Evolutionary conservation across 2,888 invertebrate genomes (phyloP).

Genomic region (Julus scanicus): DNA sequence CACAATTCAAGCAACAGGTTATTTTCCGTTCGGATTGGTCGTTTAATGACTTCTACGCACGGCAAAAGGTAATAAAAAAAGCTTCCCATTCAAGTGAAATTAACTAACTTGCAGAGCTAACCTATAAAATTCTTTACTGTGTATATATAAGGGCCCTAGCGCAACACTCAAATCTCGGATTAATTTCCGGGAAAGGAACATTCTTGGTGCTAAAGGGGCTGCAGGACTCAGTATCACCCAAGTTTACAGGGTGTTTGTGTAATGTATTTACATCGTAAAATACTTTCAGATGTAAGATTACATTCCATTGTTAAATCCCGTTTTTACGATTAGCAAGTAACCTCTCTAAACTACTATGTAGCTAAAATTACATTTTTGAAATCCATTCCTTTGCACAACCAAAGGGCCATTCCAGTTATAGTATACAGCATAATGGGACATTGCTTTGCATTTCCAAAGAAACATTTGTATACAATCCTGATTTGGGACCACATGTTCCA

Average conservation of each 20-base stretch:
- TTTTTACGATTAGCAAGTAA: too few species aligned
- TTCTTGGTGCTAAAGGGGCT: conserved; percentile 4
- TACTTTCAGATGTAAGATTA: too few species aligned
- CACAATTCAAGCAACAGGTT: not conserved
- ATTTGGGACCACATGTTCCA: too few species aligned
- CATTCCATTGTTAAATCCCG: too few species aligned
- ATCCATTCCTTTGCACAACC: too few species aligned
- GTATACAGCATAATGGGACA: too few species aligned
- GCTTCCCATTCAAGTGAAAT: conserved; percentile 2
- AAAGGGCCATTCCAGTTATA: too few species aligned
- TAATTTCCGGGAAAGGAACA: conserved; percentile 35
- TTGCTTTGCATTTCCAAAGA: too few species aligned
- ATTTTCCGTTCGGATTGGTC: conserved; percentile 1
- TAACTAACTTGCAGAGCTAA: conserved; percentile 2
- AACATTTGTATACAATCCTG: too few species aligned
- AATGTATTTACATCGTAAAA: too few species aligned
- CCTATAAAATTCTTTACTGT: conserved; percentile 43
- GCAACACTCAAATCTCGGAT: conserved; percentile 22
- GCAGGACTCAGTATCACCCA: not conserved
- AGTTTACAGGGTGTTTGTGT: not conserved
- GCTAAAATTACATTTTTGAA: too few species aligned
- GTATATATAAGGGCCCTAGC: not conserved
- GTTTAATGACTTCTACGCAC: conserved; percentile 24
- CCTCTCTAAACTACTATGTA: too few species aligned
- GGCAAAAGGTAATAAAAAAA: not conserved